Conservation (phyloP, 2,113 vertebrate genomes). For the Enhydra lutris region DNA sequence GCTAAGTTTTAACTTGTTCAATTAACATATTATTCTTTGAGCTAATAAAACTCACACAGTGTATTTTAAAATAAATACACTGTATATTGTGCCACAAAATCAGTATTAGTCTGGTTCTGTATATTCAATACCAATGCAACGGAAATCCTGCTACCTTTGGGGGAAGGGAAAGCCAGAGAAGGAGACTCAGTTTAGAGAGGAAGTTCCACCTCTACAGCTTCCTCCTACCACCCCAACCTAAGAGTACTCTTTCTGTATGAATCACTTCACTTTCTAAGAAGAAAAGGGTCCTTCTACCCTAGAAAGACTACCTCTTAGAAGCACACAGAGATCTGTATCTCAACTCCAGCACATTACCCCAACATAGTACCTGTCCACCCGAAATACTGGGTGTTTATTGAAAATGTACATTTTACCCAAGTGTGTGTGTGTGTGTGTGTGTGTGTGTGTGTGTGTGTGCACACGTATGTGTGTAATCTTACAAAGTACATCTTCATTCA, state of each 20-base stretch:
- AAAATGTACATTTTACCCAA: slow-evolving; percentile 11
- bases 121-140: neutral
- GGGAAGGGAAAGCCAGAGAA: neutral
- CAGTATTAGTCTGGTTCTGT: neutral
- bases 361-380: neutral
- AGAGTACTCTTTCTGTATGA: neutral
- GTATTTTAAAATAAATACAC: neutral
- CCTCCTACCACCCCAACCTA: neutral
- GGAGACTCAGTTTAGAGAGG: neutral
- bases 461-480: neutral
- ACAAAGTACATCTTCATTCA: neutral
- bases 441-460: no score
- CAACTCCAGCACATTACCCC: neutral
- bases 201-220: neutral
- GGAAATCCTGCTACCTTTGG: neutral
- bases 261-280: neutral
- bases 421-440: neutral
- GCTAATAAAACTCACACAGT: neutral
- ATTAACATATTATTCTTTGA: neutral
- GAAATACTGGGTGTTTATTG: neutral
- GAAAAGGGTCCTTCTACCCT: neutral
- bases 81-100: neutral
- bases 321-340: neutral
- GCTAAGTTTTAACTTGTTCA: neutral
- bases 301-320: neutral